Evolutionary conservation across 64 coral and sea anemone species (phyloP), one percentile per base, ranked within the genome.

Genomic region (Stylophora pistillata): DNA sequence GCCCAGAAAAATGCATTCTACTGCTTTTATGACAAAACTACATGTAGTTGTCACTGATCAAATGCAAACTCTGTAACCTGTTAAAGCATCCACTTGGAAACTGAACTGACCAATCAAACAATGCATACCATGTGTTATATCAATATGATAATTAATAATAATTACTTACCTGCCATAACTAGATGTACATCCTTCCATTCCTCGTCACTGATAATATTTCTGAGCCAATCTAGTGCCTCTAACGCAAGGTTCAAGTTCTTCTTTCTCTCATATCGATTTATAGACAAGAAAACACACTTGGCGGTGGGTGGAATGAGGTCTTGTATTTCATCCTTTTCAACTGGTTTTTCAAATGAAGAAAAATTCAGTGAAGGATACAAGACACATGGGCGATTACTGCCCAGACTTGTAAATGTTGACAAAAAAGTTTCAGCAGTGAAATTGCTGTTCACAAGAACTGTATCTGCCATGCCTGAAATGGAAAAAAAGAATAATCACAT

Each of bases 181-280:
- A 99, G 74, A 77, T 93, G 90, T 79, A 90, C 78, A 66, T 59
- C 74, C 54, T 90, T 93, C 93, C 93, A 99, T 79, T 95, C 90
- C 71, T 72, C 54, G 2, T 88, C 72, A 59, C 31, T 87, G 6
- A 99, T 30, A 64, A 90, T 89, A 58, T 92, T 90, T 72, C 83
- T 95, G 0, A 99, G 81, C 87, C 88, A 90, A 61, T 82, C 87
- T 73, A 95, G 78, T 23, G 97, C 87, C 87, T 95, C 89, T 29
- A 99, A 84, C 37, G 97, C 93, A 33, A 99, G 57, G 30, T 91
- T 85, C 10, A 99, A 64, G 60, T 99, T 99, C 62, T 99, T 99
- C 56, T 99, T 99, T 71, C 97, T 79, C 52, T 99, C 97, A 93
- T 93, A 99, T n/a, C 97, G 91, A 85, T 99, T 99, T 21, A 99